These are phyloP conservation scores for Xenentodon cancila DNA, from an alignment of 2,797 vertebrate species.

Conservation along the genomic window DNA sequence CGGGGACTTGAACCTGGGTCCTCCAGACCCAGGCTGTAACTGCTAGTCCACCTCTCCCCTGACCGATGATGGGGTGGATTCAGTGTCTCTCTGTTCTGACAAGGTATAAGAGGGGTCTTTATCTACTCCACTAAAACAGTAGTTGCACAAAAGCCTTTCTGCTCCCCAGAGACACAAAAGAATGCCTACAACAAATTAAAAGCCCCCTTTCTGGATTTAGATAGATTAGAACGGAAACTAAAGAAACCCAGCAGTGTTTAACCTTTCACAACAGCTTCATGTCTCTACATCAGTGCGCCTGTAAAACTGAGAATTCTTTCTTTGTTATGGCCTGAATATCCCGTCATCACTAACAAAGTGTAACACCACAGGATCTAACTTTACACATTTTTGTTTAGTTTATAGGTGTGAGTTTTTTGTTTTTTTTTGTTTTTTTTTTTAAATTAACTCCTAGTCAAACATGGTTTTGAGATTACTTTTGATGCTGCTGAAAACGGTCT, in stretches of 20 bases:
- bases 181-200: constrained; percentile 18
- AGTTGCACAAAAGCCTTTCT: constrained; percentile 1
- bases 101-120: constrained; percentile 23
- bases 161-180: not conserved
- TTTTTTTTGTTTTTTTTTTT: no score
- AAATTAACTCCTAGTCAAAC: not conserved
- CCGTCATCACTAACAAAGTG: not conserved
- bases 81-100: constrained; percentile 30
- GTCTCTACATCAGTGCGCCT: not conserved
- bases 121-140: constrained; percentile 18
- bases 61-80: not conserved
- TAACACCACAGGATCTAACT: no score
- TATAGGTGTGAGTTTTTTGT: not conserved
- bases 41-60: no score
- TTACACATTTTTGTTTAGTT: not conserved
- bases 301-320: not conserved
- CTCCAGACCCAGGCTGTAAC: no score
- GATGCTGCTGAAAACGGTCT: constrained; percentile 9
- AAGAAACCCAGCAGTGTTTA: not conserved
- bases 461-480: not conserved
- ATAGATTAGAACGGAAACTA: constrained; percentile 9
- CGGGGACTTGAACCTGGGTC: no score
- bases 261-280: not conserved
- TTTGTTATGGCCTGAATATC: not conserved
- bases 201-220: constrained; percentile 9